These are phyloP conservation scores for Tetrao urogallus DNA, from an alignment of 2,113 vertebrate genomes.

Conservation along the genomic window DNA sequence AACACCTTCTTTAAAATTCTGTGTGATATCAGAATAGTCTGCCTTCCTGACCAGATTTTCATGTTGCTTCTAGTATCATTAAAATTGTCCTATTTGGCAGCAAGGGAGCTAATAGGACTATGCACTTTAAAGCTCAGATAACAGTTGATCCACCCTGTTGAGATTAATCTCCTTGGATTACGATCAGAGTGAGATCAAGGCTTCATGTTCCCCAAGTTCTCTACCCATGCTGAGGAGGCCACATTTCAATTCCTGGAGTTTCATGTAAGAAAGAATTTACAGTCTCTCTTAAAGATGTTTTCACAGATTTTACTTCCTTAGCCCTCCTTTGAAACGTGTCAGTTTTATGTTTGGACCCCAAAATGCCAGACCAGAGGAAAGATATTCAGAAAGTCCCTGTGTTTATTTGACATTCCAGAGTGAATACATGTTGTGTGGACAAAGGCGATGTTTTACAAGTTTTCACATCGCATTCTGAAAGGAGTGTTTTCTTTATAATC, in stretches of 20 bases:
- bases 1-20: background rate
- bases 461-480: conserved; percentile 57
- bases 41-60: background rate
- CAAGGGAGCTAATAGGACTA: background rate
- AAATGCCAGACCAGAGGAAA: conserved; percentile 12
- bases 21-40: background rate
- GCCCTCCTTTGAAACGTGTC: background rate
- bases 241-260: background rate
- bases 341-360: conserved; percentile 31
- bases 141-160: conserved; percentile 14
- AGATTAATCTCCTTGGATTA: background rate
- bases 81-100: background rate
- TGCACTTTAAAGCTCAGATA: background rate
- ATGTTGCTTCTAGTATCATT: background rate
- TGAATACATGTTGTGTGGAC: conserved; percentile 57
- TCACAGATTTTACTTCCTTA: conserved; percentile 13
- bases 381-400: conserved; percentile 37
- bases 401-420: conserved; percentile 68
- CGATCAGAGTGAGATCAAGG: background rate
- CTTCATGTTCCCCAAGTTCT: background rate
- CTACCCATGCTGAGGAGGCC: background rate
- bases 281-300: background rate
- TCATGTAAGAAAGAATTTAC: conserved; percentile 1
- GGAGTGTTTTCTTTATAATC: conserved; percentile 74
- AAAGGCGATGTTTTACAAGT: conserved; percentile 65